A percentile compares a stretch with the other conserved stretches of the same genome.
phyloP scores from a whole-genome alignment of 2,113 vertebrate species.

The Thomomys bottae region DNA sequence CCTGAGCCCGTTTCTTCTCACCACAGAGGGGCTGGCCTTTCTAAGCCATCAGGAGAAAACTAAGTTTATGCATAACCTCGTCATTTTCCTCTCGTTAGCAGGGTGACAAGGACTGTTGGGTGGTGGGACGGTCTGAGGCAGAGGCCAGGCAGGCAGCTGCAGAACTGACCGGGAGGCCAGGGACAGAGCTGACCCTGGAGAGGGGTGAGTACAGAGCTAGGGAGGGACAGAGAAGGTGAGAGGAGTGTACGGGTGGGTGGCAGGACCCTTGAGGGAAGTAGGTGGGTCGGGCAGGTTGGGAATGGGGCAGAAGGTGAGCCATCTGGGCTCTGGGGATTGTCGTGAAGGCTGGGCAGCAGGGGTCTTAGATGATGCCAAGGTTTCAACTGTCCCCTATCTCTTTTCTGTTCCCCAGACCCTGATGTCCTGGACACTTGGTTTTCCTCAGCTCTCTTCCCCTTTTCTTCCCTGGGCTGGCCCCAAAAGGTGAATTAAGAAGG shows the following conservation, averaged over 20 bases:
- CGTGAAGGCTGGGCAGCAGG: not conserved
- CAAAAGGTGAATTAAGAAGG: slow-evolving; percentile 84
- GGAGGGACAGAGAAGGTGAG: fast-evolving
- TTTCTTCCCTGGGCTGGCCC: slow-evolving; percentile 94
- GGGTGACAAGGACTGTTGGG: slow-evolving; percentile 85
- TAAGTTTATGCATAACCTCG: not conserved
- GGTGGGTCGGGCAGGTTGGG: not conserved
- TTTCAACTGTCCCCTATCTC: not conserved
- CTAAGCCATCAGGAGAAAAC: not conserved
- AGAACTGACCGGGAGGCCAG: slow-evolving; percentile 82
- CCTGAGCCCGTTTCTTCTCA: not conserved
- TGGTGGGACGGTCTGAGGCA: slow-evolving; percentile 86
- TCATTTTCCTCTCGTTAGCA: slow-evolving; percentile 42
- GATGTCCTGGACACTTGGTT: slow-evolving; percentile 96
- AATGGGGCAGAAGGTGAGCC: not conserved
- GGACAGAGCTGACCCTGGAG: slow-evolving; percentile 83
- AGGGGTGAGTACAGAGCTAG: slow-evolving; percentile 81
- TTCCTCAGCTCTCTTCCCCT: slow-evolving; percentile 93
- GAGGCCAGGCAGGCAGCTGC: slow-evolving; percentile 89
- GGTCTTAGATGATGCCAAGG: not conserved
- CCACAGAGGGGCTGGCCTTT: not conserved
- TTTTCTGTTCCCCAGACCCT: slow-evolving; percentile 84
- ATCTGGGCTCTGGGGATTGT: not conserved
- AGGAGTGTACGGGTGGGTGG: not conserved
- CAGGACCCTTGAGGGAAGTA: not conserved